Evolutionary conservation across 2,113 vertebrate species (phyloP).

Genomic region (Thunnus thynnus): DNA sequence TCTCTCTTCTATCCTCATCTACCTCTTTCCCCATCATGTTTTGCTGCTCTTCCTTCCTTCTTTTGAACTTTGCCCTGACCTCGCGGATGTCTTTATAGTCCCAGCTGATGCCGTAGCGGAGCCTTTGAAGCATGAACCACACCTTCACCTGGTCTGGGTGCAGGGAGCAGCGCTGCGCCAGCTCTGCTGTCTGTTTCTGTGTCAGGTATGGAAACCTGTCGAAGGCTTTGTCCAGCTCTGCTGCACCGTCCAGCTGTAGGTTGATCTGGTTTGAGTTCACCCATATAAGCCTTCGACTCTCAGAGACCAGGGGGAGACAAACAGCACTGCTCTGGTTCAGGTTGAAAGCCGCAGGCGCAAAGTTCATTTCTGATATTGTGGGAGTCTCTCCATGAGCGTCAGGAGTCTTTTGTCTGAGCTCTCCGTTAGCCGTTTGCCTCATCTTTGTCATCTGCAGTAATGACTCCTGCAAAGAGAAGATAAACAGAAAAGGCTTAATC

Average conservation of each 20-base stretch:
- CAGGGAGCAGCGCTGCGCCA: constrained; percentile 85
- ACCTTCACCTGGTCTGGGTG: constrained; percentile 89
- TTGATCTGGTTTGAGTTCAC: constrained; percentile 82
- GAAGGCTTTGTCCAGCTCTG: constrained; percentile 87
- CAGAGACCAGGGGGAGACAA: constrained; percentile 86
- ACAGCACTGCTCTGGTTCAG: constrained; percentile 68
- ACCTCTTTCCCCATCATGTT: rapidly evolving
- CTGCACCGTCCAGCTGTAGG: constrained; percentile 75
- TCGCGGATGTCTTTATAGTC: constrained; percentile 87
- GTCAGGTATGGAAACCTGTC: constrained; percentile 90
- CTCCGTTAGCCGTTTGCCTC: constrained; percentile 14
- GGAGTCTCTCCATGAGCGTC: rapidly evolving
- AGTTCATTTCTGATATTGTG: neutral
- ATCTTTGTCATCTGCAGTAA: constrained; percentile 1
- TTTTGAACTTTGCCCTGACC: constrained; percentile 70
- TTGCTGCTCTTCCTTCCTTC: neutral
- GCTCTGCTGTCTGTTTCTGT: constrained; percentile 78
- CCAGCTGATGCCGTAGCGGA: constrained; percentile 92
- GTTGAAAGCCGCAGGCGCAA: neutral
- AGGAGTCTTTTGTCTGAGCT: neutral
- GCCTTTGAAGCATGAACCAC: constrained; percentile 92
- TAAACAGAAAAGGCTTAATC: neutral
- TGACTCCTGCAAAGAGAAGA: constrained; percentile 11
- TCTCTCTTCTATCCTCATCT: neutral
- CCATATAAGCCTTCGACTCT: constrained; percentile 86